Conservation (phyloP, 2,797 vertebrate genomes). For the Lycodopsis pacificus region DNA sequence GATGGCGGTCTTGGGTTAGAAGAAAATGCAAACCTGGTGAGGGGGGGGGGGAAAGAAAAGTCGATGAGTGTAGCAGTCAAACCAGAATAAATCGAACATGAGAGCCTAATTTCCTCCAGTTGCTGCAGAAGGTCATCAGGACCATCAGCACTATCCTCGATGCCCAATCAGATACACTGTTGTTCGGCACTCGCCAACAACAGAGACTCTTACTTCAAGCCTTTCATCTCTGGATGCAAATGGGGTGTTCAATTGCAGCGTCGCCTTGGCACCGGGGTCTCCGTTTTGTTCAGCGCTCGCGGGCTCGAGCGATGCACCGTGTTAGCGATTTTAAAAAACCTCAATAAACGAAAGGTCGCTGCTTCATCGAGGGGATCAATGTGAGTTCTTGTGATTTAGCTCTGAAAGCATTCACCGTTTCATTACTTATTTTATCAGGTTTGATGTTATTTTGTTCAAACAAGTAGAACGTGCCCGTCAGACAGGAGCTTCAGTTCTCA, state of each 20-base stretch:
- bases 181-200: slow-evolving; percentile 28
- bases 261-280: slow-evolving; percentile 27
- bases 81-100: slow-evolving; percentile 46
- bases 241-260: slow-evolving; percentile 38
- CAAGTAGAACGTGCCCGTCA: neutral
- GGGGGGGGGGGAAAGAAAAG: neutral
- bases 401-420: neutral
- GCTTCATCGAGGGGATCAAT: slow-evolving; percentile 37
- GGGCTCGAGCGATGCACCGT: slow-evolving; percentile 36
- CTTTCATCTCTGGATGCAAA: slow-evolving; percentile 61
- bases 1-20: slow-evolving; percentile 3
- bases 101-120: slow-evolving; percentile 65
- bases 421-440: slow-evolving; percentile 7
- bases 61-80: slow-evolving; percentile 44
- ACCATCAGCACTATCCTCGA: slow-evolving; percentile 36
- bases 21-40: slow-evolving; percentile 41
- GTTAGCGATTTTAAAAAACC: slow-evolving; percentile 24
- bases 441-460: neutral
- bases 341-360: slow-evolving; percentile 47
- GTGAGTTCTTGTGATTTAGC: slow-evolving; percentile 12
- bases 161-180: slow-evolving; percentile 49
- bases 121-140: slow-evolving; percentile 59
- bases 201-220: slow-evolving; percentile 28
- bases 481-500: slow-evolving; percentile 27
- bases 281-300: slow-evolving; percentile 20